These are phyloP conservation scores for Ellobius talpinus DNA, from an alignment of 2,113 vertebrate genomes.

Conservation along the genomic window DNA sequence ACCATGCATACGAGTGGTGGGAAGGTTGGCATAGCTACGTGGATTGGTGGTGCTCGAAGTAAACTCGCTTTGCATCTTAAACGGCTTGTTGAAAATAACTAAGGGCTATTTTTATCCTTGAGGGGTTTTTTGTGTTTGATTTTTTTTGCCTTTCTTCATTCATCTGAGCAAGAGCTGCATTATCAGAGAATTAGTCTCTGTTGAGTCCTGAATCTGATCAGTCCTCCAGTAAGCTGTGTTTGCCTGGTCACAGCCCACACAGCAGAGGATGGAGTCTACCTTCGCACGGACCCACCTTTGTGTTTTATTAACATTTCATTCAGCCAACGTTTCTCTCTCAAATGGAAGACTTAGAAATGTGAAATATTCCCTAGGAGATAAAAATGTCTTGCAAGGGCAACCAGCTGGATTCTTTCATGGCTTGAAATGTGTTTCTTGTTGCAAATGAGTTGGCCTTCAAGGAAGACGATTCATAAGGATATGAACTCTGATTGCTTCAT, in stretches of 20 bases:
- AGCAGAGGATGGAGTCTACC: background rate
- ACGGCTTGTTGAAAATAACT: background rate
- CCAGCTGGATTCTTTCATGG: slow-evolving; percentile 50
- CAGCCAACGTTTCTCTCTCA: background rate
- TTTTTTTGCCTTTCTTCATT: background rate
- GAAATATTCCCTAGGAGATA: background rate
- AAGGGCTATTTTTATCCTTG: background rate
- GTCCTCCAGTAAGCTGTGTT: background rate
- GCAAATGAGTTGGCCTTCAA: slow-evolving; percentile 26
- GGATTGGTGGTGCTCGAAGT: background rate
- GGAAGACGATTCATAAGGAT: slow-evolving; percentile 61
- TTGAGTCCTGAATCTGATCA: background rate
- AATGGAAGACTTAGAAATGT: background rate
- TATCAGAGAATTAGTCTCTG: background rate
- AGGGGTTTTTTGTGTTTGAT: background rate
- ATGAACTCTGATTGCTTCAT: slow-evolving; percentile 61
- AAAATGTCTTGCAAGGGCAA: background rate
- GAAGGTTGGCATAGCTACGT: fast-evolving
- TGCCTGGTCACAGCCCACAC: background rate
- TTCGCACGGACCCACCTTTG: background rate
- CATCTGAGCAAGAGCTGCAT: background rate
- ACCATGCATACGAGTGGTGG: fast-evolving
- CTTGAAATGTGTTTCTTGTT: slow-evolving; percentile 64
- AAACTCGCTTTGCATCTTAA: background rate
- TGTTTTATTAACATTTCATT: slow-evolving; percentile 28